phyloP scores from a whole-genome alignment of 2,113 vertebrate species.

The Oceanites oceanicus region DNA sequence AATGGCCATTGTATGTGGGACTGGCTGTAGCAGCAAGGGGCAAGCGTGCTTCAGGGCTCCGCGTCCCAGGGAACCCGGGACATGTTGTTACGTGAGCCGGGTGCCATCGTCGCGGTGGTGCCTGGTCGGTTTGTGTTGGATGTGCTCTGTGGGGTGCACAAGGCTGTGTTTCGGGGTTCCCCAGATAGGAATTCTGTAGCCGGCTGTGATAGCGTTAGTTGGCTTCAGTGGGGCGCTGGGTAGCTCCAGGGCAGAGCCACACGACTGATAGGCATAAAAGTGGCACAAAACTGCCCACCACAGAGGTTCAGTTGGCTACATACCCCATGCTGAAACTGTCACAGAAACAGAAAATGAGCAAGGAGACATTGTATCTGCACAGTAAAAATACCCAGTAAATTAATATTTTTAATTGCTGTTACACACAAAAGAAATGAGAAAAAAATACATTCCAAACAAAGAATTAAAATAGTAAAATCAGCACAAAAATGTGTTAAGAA shows the following conservation, averaged over 20 bases:
- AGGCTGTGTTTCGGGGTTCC: not conserved
- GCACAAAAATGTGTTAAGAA: conserved; percentile 44
- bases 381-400: conserved; percentile 34
- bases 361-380: not conserved
- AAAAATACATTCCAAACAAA: conserved; percentile 49
- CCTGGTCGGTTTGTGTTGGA: not conserved
- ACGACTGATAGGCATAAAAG: not conserved
- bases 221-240: not conserved
- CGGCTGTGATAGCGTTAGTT: not conserved
- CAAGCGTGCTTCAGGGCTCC: not conserved
- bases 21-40: not conserved
- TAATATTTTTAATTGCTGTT: conserved; percentile 62
- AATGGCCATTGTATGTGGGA: not conserved
- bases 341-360: not conserved
- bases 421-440: conserved; percentile 47
- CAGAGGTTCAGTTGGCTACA: not conserved
- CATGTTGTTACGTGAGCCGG: not conserved
- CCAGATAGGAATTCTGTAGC: not conserved
- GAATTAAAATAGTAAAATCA: conserved; percentile 47
- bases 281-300: not conserved
- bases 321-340: not conserved
- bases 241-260: not conserved
- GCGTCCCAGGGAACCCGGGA: fast-evolving
- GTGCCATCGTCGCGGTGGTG: fast-evolving
- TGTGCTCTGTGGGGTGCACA: not conserved